Conservation (phyloP, 2,113 vertebrate genomes). For the Alouatta palliata region DNA sequence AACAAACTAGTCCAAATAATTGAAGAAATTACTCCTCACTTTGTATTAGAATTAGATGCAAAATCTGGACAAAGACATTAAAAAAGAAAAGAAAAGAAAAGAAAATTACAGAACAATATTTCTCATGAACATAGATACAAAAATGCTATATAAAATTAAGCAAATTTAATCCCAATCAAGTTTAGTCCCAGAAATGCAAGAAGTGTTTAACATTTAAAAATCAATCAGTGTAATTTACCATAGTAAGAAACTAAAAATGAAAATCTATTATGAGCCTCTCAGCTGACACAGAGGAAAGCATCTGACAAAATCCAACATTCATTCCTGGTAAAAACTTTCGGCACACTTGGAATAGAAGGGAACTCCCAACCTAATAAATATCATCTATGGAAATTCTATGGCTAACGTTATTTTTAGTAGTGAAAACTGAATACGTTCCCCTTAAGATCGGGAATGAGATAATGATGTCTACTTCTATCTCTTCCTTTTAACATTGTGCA, state of each 20-base stretch:
- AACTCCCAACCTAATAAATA: neutral
- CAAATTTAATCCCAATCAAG: neutral
- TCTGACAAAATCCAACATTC: neutral
- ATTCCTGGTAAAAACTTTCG: neutral
- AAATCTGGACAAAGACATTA: neutral
- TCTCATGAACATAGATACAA: neutral
- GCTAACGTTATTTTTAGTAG: neutral
- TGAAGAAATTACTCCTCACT: neutral
- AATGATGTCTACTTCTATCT: no score
- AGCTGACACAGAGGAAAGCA: neutral
- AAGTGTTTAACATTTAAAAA: neutral
- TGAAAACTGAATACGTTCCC: neutral
- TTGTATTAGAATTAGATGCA: neutral
- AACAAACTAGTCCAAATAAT: neutral
- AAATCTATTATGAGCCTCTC: neutral
- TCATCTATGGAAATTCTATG: neutral
- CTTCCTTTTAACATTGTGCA: neutral
- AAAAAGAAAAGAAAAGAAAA: neutral
- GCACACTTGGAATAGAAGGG: neutral
- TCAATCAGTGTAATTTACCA: neutral
- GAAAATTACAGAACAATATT: neutral
- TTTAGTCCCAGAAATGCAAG: neutral
- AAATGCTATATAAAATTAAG: neutral
- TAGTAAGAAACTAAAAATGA: neutral
- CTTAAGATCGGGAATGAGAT: neutral